Percentiles rank a stretch among this genome's conserved stretches.
Evolutionary conservation across 35 echinoderm and acorn worm genomes (phyloP).

Genomic region (Apostichopus parvimensis): DNA sequence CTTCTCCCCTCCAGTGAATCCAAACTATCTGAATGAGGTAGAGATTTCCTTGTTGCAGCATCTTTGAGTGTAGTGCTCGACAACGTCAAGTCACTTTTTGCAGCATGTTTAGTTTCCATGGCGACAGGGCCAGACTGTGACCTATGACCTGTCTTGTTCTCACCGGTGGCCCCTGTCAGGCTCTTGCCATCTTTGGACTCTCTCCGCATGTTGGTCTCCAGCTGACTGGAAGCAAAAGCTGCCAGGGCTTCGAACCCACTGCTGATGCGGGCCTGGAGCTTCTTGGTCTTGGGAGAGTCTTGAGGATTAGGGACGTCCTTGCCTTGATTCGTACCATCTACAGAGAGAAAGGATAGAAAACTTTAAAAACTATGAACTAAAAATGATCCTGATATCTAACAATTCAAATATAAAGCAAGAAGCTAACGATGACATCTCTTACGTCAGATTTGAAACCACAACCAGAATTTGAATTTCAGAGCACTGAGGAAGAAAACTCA

Average conservation of each 20-base stretch:
- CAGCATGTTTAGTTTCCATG: constrained; percentile 46
- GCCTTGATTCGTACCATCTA: background rate
- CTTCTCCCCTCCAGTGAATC: constrained; percentile 28
- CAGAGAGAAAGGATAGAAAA: background rate
- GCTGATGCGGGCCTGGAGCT: constrained; percentile 89
- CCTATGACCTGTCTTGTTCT: background rate
- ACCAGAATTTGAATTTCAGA: too few species aligned
- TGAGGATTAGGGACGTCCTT: constrained; percentile 5
- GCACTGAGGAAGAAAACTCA: too few species aligned
- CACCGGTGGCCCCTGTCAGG: background rate
- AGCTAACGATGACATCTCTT: too few species aligned
- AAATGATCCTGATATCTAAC: too few species aligned
- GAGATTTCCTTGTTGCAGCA: constrained; percentile 30
- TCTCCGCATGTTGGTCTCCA: constrained; percentile 42
- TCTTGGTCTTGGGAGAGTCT: constrained; percentile 88
- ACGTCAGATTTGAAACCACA: too few species aligned
- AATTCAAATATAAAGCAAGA: too few species aligned
- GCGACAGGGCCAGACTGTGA: background rate
- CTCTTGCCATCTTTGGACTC: background rate
- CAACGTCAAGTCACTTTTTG: background rate
- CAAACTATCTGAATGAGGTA: constrained; percentile 45
- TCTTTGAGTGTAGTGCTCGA: background rate
- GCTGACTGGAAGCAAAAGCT: constrained; percentile 82
- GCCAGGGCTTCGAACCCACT: constrained; percentile 94
- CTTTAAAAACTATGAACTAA: background rate